Conservation (phyloP, 1,140 invertebrate genomes). For the Caenorhabditis elegans region WBcel235 BX284605.5:5407501-5408000, state of each 20-base stretch:
- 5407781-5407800: slow-evolving; percentile 57
- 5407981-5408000: slow-evolving; percentile 6
- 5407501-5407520: slow-evolving; percentile 57
- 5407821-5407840: slow-evolving; percentile 63
- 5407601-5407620: too few relatives aligned
- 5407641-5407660: too few relatives aligned
- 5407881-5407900: slow-evolving; percentile 38
- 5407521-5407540: slow-evolving; percentile 55
- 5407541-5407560: not conserved
- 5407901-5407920: too few relatives aligned
- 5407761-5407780: slow-evolving; percentile 70
- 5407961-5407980: not conserved
- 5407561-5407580: too few relatives aligned
- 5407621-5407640: too few relatives aligned
- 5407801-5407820: slow-evolving; percentile 63
- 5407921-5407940: not conserved
- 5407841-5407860: slow-evolving; percentile 59
- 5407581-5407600: too few relatives aligned
- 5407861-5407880: slow-evolving; percentile 57
- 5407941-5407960: not conserved
- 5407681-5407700: not conserved
- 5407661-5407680: too few relatives aligned
- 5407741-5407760: slow-evolving; percentile 50
- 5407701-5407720: too few relatives aligned
- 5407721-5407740: too few relatives aligned